Percentiles rank a stretch among this genome's conserved stretches.
phyloP scores from a whole-genome alignment of 2,113 vertebrate species.

The Macrotus californicus region DNA sequence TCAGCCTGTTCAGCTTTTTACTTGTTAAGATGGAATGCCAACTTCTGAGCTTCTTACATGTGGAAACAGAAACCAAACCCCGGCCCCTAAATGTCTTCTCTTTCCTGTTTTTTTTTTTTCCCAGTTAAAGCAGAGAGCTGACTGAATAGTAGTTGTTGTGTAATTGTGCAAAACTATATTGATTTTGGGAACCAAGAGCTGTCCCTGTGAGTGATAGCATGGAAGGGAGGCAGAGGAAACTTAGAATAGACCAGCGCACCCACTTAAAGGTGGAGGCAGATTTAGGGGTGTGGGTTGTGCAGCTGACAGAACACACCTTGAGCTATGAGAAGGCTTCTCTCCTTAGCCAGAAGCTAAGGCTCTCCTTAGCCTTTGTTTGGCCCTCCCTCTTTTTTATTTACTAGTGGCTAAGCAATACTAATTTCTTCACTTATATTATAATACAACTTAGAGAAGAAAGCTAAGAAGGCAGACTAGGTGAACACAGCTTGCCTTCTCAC shows the following conservation, averaged over 20 bases:
- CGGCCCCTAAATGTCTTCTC: neutral
- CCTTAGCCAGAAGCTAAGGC: neutral
- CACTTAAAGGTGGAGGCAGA: neutral
- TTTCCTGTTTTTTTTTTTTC: neutral
- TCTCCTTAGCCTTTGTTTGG: neutral
- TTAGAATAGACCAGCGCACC: neutral
- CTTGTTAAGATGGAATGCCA: neutral
- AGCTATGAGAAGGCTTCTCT: neutral
- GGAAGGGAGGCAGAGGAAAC: neutral
- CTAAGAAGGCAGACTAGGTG: no score
- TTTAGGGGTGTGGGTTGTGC: neutral
- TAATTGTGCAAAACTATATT: neutral
- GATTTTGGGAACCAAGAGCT: neutral
- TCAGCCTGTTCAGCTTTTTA: neutral
- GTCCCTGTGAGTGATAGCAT: neutral
- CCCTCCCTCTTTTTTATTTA: conserved; percentile 1
- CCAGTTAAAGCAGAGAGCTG: neutral
- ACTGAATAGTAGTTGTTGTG: neutral
- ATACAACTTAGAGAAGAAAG: neutral
- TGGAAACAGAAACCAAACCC: neutral
- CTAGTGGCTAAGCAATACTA: neutral
- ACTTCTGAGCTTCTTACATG: neutral
- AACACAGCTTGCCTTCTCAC: no score
- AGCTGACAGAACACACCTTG: neutral
- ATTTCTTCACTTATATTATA: neutral